phyloP scores from a whole-genome alignment of 2,888 invertebrate genomes.

The Plebejus anna region DNA sequence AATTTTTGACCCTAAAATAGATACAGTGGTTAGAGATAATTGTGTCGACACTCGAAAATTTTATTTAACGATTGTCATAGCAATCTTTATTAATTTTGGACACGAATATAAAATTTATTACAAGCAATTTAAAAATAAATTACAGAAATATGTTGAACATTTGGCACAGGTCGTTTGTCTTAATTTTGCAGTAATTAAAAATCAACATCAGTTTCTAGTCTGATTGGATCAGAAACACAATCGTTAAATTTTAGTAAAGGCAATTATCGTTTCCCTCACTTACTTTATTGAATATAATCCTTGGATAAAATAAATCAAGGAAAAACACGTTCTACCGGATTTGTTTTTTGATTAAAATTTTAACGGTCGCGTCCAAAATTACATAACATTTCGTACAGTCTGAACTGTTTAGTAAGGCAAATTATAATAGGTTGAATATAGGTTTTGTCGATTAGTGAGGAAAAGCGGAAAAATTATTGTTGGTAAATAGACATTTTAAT shows the following conservation, averaged over 20 bases:
- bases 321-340: constrained; percentile 21
- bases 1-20: neutral
- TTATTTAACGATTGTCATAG: too few relatives aligned
- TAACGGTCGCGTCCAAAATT: neutral
- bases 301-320: constrained; percentile 13
- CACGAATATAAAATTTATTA: too few relatives aligned
- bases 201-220: neutral
- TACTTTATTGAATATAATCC: neutral
- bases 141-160: neutral
- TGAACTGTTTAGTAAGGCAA: neutral
- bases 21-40: neutral
- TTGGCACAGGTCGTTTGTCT: neutral
- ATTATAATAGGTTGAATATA: too few relatives aligned
- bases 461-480: too few relatives aligned
- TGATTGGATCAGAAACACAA: constrained; percentile 1
- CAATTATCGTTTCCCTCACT: constrained; percentile 14
- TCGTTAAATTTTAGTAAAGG: constrained; percentile 10
- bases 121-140: neutral
- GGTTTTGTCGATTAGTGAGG: neutral
- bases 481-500: neutral
- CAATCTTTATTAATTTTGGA: too few relatives aligned
- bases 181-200: neutral
- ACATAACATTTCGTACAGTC: constrained; percentile 4
- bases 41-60: neutral
- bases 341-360: neutral